These are phyloP conservation scores for Ypsolopha scabrella DNA, from an alignment of 2,888 invertebrate species.

Conservation along the genomic window DNA sequence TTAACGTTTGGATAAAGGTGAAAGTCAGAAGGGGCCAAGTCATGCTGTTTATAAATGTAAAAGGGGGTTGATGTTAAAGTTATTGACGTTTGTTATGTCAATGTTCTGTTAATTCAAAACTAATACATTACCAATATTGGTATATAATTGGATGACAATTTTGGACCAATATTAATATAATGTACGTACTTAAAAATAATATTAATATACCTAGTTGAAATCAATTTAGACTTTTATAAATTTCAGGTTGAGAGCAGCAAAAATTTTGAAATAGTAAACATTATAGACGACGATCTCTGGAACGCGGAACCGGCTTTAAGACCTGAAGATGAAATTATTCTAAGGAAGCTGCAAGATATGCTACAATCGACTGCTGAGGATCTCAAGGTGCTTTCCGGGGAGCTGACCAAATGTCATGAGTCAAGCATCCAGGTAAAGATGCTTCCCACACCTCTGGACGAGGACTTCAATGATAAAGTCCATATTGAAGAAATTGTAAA, in stretches of 20 bases:
- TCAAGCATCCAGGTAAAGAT: slow-evolving; percentile 40
- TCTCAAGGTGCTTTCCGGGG: slow-evolving; percentile 52
- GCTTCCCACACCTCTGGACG: slow-evolving; percentile 48
- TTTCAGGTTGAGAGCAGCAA: slow-evolving; percentile 61
- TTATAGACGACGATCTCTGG: slow-evolving; percentile 57
- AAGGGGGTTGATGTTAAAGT: no score
- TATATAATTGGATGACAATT: background rate
- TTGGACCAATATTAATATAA: no score
- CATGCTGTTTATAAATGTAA: no score
- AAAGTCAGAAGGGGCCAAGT: no score
- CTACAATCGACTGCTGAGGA: slow-evolving; percentile 61
- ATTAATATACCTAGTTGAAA: slow-evolving; percentile 3
- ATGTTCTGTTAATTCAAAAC: background rate
- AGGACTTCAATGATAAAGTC: slow-evolving; percentile 59
- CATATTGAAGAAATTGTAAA: slow-evolving; percentile 60
- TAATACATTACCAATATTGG: background rate
- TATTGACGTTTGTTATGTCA: background rate
- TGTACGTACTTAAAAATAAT: no score
- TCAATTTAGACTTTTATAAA: no score
- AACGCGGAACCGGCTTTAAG: slow-evolving; percentile 47
- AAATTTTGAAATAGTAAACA: slow-evolving; percentile 53
- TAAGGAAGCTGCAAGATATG: slow-evolving; percentile 57
- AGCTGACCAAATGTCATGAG: slow-evolving; percentile 43
- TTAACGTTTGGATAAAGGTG: no score
- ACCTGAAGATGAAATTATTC: slow-evolving; percentile 57